A percentile compares a stretch with the other conserved stretches of the same genome.
phyloP scores from a whole-genome alignment of 2,888 invertebrate species.

The Melanostoma mellinum region DNA sequence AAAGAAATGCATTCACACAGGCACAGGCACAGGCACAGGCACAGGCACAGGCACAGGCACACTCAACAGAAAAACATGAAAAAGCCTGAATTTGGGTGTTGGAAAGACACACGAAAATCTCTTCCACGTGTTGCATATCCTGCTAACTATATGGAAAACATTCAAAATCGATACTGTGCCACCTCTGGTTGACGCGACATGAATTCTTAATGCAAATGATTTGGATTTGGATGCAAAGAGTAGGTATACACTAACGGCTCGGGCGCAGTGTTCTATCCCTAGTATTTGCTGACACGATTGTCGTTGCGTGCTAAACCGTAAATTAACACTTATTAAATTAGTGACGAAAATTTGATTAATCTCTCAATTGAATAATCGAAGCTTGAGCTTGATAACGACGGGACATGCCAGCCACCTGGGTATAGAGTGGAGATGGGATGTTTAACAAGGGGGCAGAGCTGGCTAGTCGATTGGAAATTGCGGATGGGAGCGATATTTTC shows the following conservation, averaged over 20 bases:
- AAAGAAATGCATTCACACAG: too few relatives aligned
- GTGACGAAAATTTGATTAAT: constrained; percentile 60
- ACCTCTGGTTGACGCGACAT: constrained; percentile 18
- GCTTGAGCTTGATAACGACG: constrained; percentile 15
- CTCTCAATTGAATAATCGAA: constrained; percentile 53
- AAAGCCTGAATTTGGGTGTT: constrained; percentile 9
- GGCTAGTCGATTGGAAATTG: constrained; percentile 13
- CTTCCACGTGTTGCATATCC: constrained; percentile 58
- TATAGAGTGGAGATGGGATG: constrained; percentile 20
- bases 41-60: too few relatives aligned
- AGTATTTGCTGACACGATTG: not conserved
- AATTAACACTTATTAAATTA: constrained; percentile 62
- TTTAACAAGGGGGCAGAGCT: not conserved
- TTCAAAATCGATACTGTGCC: constrained; percentile 34
- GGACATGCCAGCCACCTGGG: too few relatives aligned
- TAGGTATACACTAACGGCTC: not conserved
- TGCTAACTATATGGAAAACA: constrained; percentile 20
- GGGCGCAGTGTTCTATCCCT: not conserved
- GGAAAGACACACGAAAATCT: constrained; percentile 1
- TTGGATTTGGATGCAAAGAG: constrained; percentile 12
- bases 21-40: too few relatives aligned
- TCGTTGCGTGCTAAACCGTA: constrained; percentile 28
- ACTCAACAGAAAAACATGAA: too few relatives aligned
- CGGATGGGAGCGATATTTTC: constrained; percentile 21
- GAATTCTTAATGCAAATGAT: constrained; percentile 37